Evolutionary conservation across 2,113 vertebrate genomes (phyloP).

Genomic region (Calyptomena viridis): DNA sequence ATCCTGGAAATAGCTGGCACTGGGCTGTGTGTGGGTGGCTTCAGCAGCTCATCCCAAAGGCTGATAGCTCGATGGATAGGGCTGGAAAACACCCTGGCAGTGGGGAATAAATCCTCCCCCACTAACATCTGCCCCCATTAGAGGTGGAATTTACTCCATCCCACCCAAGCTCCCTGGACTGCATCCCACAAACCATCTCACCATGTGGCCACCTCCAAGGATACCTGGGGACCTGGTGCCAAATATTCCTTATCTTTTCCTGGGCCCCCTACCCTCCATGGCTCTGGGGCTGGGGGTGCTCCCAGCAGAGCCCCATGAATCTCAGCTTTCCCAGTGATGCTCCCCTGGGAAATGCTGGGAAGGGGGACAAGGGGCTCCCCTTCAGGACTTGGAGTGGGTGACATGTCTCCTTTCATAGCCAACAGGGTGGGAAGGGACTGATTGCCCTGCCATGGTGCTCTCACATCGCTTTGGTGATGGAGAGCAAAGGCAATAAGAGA

Average conservation of each 20-base stretch:
- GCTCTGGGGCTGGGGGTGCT: neutral
- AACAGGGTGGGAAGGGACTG: neutral
- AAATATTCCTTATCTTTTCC: neutral
- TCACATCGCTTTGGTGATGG: fast-evolving
- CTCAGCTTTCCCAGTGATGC: fast-evolving
- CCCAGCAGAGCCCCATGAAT: neutral
- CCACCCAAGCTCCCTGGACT: fast-evolving
- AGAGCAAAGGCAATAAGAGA: neutral
- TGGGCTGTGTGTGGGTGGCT: neutral
- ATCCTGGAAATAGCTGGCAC: neutral
- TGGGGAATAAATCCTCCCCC: neutral
- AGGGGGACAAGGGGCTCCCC: neutral
- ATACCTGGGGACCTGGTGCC: neutral
- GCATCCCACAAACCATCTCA: neutral
- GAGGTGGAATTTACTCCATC: neutral
- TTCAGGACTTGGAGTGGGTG: neutral
- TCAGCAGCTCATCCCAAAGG: neutral
- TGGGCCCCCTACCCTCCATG: too few relatives aligned
- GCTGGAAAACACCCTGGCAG: neutral
- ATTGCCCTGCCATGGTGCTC: neutral
- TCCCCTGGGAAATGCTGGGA: neutral
- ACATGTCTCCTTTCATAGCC: neutral
- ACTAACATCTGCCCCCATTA: fast-evolving
- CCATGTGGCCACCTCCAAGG: fast-evolving
- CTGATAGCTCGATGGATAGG: fast-evolving